A percentile compares a stretch with the other conserved stretches of the same genome.
Evolutionary conservation across 2,797 vertebrate species (phyloP).

Genomic region (Rhinella marina): DNA sequence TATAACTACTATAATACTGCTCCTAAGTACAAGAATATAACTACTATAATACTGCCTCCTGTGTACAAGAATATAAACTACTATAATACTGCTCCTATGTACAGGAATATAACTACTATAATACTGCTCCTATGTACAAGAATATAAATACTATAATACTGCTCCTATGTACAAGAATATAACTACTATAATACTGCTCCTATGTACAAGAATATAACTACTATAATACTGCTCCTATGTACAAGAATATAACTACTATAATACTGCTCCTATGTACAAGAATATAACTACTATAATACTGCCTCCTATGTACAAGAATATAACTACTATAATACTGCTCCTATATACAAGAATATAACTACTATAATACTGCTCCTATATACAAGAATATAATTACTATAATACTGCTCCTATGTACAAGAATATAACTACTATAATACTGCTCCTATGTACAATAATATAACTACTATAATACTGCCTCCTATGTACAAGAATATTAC

Average conservation of each 20-base stretch:
- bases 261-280: neutral
- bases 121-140: neutral
- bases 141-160: neutral
- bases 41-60: neutral
- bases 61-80: neutral
- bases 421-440: too few relatives aligned
- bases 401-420: too few relatives aligned
- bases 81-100: neutral
- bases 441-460: too few relatives aligned
- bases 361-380: neutral
- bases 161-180: neutral
- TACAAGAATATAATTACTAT: neutral
- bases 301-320: neutral
- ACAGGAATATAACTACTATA: neutral
- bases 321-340: neutral
- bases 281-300: conserved; percentile 13
- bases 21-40: neutral
- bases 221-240: neutral
- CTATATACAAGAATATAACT: neutral
- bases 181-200: neutral
- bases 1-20: neutral
- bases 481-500: too few relatives aligned
- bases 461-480: too few relatives aligned
- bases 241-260: conserved; percentile 14
- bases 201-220: conserved; percentile 2